Conservation (phyloP, 2,888 invertebrate species). For the Agapetus fuscipes region DNA sequence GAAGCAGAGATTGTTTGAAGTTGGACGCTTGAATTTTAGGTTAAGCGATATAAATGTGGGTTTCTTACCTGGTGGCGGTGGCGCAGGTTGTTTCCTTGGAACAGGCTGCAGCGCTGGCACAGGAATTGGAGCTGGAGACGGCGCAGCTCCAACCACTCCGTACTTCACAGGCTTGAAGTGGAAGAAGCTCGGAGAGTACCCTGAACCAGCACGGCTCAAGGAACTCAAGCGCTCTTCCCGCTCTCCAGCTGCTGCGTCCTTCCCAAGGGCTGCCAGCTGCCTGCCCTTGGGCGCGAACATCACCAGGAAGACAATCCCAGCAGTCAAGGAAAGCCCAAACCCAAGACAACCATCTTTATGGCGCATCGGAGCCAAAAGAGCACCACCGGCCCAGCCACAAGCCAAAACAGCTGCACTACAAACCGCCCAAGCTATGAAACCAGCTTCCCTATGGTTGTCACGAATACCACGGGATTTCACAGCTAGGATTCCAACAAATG, state of each 20-base stretch:
- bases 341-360: constrained; percentile 84
- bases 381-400: constrained; percentile 77
- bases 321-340: constrained; percentile 77
- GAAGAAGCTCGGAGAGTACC: constrained; percentile 86
- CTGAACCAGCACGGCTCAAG: constrained; percentile 64
- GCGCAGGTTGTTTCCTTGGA: constrained; percentile 24
- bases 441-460: constrained; percentile 88
- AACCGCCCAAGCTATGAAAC: constrained; percentile 82
- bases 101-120: constrained; percentile 30
- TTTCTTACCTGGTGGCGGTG: constrained; percentile 49
- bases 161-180: constrained; percentile 85
- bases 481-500: constrained; percentile 76
- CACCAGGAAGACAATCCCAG: constrained; percentile 76
- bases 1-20: too few relatives aligned
- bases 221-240: constrained; percentile 77
- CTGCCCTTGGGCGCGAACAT: constrained; percentile 93
- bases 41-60: too few relatives aligned
- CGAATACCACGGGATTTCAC: constrained; percentile 80
- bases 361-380: constrained; percentile 65
- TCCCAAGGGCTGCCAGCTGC: constrained; percentile 84
- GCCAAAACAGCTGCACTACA: constrained; percentile 81
- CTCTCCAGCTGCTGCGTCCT: constrained; percentile 75
- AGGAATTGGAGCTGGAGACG: constrained; percentile 35
- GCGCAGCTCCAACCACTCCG: constrained; percentile 53
- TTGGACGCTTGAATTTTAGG: too few relatives aligned